Base-by-base conservation (phyloP, 2,888 invertebrate species). In the Tiliacea citrago region DNA sequence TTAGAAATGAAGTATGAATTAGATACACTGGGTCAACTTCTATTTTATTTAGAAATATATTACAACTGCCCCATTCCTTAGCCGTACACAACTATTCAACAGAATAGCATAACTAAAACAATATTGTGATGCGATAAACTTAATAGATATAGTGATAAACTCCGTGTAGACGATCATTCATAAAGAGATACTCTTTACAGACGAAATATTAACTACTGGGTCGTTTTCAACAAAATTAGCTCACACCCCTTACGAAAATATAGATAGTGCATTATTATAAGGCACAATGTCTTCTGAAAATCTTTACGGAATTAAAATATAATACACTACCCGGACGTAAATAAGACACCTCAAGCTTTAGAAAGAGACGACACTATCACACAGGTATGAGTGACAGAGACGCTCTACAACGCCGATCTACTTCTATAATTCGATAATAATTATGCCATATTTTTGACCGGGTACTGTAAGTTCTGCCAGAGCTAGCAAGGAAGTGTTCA, bases 111-210 rank as follows among this genome's bases (percentile, higher is more conserved):
- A 68, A 73, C 61, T 79, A 76, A 82, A 82, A 83, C 58, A 75
- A 65, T 63, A 82, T 77, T 83, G 83, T 83, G 83, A 83, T 83
- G 83, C 51, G 49, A 76, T 73, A 77, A 63, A 83, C 73, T 68
- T 77, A 73, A 68, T 53, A 66, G 16, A 51, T 79, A 72, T 2
- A 65, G 51, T 72, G 74, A 72, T 35, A 70, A 68, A 81, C 57
- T 74, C 68, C 39, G 62, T 55, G 66, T 47, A 70, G 21, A 67
- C 45, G 3, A 73, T 66, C 55, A 57, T 69, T 71, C n/a, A 55
- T 83, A 75, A 75, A 75, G 75, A 82, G 66, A 79, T 75, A 69
- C 60, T 82, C 83, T 83, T 73, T 71, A 79, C 12, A 68, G 45
- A 70, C 24, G 18, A 78, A 67, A 49, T 68, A 75, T 75, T 75